phyloP scores from a whole-genome alignment of 2,113 vertebrate genomes.

The Hiodon alosoides region DNA sequence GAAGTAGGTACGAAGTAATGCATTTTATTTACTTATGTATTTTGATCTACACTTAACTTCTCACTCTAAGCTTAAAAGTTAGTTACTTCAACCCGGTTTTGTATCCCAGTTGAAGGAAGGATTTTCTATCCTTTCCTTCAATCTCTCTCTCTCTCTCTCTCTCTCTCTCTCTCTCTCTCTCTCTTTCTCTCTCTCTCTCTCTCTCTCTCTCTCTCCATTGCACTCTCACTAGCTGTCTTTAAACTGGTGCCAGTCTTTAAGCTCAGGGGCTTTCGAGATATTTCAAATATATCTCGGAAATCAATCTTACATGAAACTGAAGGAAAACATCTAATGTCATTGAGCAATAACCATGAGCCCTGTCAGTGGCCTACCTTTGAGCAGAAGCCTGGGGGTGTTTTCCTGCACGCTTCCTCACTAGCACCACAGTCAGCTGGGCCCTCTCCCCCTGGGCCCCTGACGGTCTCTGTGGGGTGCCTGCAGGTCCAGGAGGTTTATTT shows the following conservation, averaged over 20 bases:
- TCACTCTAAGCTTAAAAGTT: background rate
- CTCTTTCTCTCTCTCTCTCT: constrained; percentile 12
- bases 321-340: constrained; percentile 77
- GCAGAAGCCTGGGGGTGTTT: constrained; percentile 71
- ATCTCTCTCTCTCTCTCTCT: constrained; percentile 35
- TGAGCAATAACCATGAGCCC: constrained; percentile 73
- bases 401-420: constrained; percentile 63
- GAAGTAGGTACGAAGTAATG: too few species aligned
- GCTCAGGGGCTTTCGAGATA: constrained; percentile 71
- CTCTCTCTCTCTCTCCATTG: constrained; percentile 2
- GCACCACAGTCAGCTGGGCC: constrained; percentile 61
- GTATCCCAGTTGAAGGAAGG: background rate
- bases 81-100: too few species aligned
- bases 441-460: constrained; percentile 42
- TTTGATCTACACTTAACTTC: background rate
- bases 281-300: constrained; percentile 71
- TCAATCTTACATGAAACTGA: constrained; percentile 77
- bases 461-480: constrained; percentile 53
- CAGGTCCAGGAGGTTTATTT: constrained; percentile 55
- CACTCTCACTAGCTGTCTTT: constrained; percentile 55
- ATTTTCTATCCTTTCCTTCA: too few species aligned
- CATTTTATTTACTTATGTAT: too few species aligned
- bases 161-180: constrained; percentile 42
- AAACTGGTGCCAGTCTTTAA: constrained; percentile 52
- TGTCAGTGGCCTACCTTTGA: constrained; percentile 71